Base-by-base conservation (phyloP, 1,140 invertebrate genomes). In the Arctopsyche grandis region DNA sequence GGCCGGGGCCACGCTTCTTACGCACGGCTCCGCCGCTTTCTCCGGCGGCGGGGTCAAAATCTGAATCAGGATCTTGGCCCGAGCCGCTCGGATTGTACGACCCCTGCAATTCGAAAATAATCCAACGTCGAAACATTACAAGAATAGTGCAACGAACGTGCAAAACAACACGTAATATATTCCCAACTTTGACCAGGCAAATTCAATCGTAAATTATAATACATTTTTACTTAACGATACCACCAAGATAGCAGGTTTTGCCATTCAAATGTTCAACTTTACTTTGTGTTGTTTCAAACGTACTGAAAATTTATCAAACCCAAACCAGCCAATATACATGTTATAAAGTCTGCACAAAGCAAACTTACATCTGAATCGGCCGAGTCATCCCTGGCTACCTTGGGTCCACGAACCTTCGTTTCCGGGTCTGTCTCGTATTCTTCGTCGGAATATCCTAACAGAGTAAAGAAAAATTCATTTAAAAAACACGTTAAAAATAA, bases 81-180 rank as follows among this genome's bases (percentile, higher is more conserved):
- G 88, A 88, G 1, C 86, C 88, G 75, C 85, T 86, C 74, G 88
- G 88, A 81, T 88, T 88, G 82, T 88, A 89, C n/a, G 88, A 89
- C 4, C 88, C 88, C 88, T 89, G 70, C 4, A 38, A 66, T 26
- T 26, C 5, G 3, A 66, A 22, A 9, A 26, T 52, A 16, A 52
- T 14, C 12, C 48, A 16, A 52, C 10, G n/a, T n/a, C n/a, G 16
- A 52, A 52, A 16, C 48, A 52, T 16, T 52, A 4, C n/a, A n/a
- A n/a, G n/a, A n/a, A n/a, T n/a, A n/a, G n/a, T n/a, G n/a, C n/a
- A n/a, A n/a, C n/a, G n/a, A n/a, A n/a, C n/a, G n/a, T n/a, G n/a
- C 3, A 52, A 12, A 52, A 52, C 10, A 52, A 52, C 48, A 52
- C 10, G 16, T 5, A 52, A 14, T 52, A 10, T 10, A 52, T 14